Base-by-base conservation (phyloP, 1,140 invertebrate genomes). In the Brachionus koreanus region DNA sequence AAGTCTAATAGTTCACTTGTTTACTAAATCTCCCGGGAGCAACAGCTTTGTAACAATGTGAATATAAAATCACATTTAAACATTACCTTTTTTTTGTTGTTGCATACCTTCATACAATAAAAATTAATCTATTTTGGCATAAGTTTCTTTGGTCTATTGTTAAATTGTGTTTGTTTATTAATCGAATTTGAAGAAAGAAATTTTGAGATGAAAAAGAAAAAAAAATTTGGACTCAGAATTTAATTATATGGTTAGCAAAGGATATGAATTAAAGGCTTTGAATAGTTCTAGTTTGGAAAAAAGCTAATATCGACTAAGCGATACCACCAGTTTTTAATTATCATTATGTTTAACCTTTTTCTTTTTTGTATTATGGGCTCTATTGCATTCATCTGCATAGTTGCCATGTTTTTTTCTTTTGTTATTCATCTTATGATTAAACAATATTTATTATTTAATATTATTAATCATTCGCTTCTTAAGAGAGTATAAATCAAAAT, bases 341-440 rank as follows among this genome's bases (percentile, higher is more conserved):
- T 74, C 69, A 74, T 19, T 46, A 46, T 46, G 37, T 29, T 74
- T 74, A 74, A 74, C 69, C 69, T 74, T 74, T 74, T 74, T 72
- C 0, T 72, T n/a, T 42, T 39, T n/a, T 72, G 13, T 57, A 57
- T n/a, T 57, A 9, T 37, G 6, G 33, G 16, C 37, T 69, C 65
- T 37, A 39, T 69, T 69, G 65, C 65, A 35, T 69, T 69, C 65
- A 37, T 37, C n/a, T 69, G 35, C 16, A 19, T 57, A 19, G 49
- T 57, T 57, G 49, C 49, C 49, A 57, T 19, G 49, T 37, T 37
- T 65, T 65, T 65, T 65, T 65, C 33, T 65, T 65, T 23, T 33
- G 33, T 33, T 33, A 33, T 33, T 33, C 25, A 65, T 65, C 33
- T 65, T 33, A 13, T 12, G 29, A 29, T 65, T 65, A n/a, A 69